Conservation (phyloP, 2,888 invertebrate genomes). For the Philaethria dido region DNA sequence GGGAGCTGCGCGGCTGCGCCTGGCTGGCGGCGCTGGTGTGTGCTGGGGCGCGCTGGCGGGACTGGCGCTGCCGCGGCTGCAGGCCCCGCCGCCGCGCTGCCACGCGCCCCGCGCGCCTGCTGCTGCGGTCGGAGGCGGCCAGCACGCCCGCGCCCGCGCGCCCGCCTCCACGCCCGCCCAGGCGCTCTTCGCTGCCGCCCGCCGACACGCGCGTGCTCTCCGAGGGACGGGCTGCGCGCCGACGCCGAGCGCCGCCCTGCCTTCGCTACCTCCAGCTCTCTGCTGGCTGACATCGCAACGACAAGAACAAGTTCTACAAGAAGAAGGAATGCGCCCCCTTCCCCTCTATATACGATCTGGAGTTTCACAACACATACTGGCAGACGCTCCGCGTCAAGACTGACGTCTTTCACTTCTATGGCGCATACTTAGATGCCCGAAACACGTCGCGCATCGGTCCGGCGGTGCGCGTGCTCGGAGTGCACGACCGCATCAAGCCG, state of each 20-base stretch:
- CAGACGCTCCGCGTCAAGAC: slow-evolving; percentile 92
- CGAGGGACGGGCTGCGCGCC: slow-evolving; percentile 89
- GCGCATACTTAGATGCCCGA: slow-evolving; percentile 94
- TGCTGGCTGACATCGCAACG: slow-evolving; percentile 94
- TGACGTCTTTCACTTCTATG: slow-evolving; percentile 95
- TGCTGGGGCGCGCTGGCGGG: slow-evolving; percentile 71
- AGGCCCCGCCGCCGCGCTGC: slow-evolving; percentile 51
- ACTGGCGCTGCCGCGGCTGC: slow-evolving; percentile 65
- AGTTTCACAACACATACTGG: slow-evolving; percentile 97
- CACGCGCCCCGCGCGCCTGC: slow-evolving; percentile 48
- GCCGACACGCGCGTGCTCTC: slow-evolving; percentile 70
- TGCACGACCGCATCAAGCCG: slow-evolving; percentile 95
- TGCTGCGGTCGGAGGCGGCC: slow-evolving; percentile 50
- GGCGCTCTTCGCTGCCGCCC: slow-evolving; percentile 51
- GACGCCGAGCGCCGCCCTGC: slow-evolving; percentile 91
- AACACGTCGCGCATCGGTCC: slow-evolving; percentile 91
- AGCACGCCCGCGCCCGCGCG: slow-evolving; percentile 46
- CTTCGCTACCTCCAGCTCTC: slow-evolving; percentile 92
- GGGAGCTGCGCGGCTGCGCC: slow-evolving; percentile 63
- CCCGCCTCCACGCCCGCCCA: slow-evolving; percentile 53
- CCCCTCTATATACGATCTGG: slow-evolving; percentile 94
- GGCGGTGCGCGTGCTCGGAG: slow-evolving; percentile 92
- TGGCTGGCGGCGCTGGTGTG: slow-evolving; percentile 71
- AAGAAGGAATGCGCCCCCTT: slow-evolving; percentile 92
- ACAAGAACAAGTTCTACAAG: slow-evolving; percentile 86